Evolutionary conservation across 2,113 vertebrate genomes (phyloP).

Genomic region (Aspiorhynchus laticeps): DNA sequence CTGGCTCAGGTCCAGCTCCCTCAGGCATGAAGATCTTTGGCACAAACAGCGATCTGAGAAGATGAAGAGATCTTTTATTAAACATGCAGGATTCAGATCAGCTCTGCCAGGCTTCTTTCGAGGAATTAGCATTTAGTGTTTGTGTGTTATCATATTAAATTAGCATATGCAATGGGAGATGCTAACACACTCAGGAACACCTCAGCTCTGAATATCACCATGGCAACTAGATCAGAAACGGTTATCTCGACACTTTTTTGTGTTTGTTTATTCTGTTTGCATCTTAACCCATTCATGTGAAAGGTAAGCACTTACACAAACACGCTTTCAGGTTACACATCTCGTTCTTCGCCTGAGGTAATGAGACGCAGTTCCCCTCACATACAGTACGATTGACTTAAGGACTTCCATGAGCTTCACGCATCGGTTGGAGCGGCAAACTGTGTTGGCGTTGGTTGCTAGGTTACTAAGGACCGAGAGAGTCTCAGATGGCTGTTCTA

Average conservation of each 20-base stretch:
- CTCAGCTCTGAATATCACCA: conserved; percentile 60
- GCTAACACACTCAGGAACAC: conserved; percentile 33
- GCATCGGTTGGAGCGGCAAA: conserved; percentile 37
- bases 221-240: conserved; percentile 69
- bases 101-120: conserved; percentile 30
- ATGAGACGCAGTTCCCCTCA: conserved; percentile 31
- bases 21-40: conserved; percentile 35
- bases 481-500: conserved; percentile 48
- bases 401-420: conserved; percentile 52
- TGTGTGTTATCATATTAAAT: conserved; percentile 28
- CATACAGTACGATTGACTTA: conserved; percentile 27
- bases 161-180: conserved; percentile 42
- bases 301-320: conserved; percentile 14
- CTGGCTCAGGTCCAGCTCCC: conserved; percentile 39
- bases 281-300: conserved; percentile 31
- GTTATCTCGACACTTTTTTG: conserved; percentile 25
- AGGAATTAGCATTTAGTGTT: conserved; percentile 23
- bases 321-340: conserved; percentile 4
- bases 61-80: conserved; percentile 41
- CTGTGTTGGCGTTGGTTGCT: conserved; percentile 55
- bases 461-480: conserved; percentile 56
- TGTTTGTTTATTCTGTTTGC: conserved; percentile 30
- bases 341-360: conserved; percentile 23
- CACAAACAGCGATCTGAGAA: conserved; percentile 17
- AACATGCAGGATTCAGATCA: conserved; percentile 27